Conservation (phyloP, 2,113 vertebrate species). For the Tyto alba region DNA sequence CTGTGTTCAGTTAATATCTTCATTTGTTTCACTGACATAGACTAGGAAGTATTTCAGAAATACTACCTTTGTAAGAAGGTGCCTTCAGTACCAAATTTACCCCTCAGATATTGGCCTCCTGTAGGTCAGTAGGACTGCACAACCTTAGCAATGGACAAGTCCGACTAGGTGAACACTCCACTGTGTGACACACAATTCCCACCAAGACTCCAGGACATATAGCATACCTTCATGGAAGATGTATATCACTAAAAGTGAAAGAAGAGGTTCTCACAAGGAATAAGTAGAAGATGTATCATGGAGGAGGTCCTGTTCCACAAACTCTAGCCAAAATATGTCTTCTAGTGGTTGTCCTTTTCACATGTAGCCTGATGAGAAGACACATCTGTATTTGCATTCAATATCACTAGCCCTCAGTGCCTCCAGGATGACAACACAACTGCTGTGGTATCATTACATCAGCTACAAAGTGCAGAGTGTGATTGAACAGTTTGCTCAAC, state of each 20-base stretch:
- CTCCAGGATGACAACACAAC: not conserved
- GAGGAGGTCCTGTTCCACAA: not conserved
- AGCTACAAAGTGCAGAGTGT: not conserved
- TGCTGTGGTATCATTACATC: not conserved
- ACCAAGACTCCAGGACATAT: not conserved
- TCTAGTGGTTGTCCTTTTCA: not conserved
- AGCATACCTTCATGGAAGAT: not conserved
- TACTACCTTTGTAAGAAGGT: not conserved
- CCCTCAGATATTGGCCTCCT: not conserved
- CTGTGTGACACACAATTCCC: not conserved
- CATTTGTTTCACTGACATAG: not conserved
- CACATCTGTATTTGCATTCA: not conserved
- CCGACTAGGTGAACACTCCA: not conserved
- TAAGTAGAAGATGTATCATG: not conserved
- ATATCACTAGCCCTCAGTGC: not conserved
- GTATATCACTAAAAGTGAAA: not conserved
- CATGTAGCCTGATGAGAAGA: not conserved
- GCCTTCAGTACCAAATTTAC: not conserved
- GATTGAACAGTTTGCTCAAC: not conserved
- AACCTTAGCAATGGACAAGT: not conserved
- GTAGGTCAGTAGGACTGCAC: not conserved
- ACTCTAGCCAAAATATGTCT: not conserved
- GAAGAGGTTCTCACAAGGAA: not conserved
- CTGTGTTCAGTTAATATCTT: not conserved
- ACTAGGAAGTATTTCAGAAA: not conserved